Evolutionary conservation across 2,113 vertebrate species (phyloP).

Genomic region (Sinocyclocheilus rhinocerous): DNA sequence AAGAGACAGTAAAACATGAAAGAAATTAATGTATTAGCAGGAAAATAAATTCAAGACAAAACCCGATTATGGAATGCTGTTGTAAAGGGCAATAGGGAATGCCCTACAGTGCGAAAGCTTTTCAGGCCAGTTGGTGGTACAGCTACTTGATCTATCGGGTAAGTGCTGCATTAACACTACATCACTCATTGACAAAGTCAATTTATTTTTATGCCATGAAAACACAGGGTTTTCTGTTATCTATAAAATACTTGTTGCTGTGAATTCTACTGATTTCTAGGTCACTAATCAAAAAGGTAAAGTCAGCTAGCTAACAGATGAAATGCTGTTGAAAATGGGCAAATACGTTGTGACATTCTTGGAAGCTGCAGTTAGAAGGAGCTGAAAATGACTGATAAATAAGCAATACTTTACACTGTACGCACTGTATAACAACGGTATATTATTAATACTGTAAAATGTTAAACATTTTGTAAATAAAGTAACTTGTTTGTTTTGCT

Average conservation of each 20-base stretch:
- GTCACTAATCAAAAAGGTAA: background rate
- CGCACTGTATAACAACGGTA: too few relatives aligned
- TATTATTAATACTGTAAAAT: too few relatives aligned
- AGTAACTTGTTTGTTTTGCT: too few relatives aligned
- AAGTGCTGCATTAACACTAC: background rate
- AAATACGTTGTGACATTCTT: background rate
- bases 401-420: too few relatives aligned
- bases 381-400: too few relatives aligned
- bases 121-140: background rate
- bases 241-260: background rate
- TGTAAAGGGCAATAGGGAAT: background rate
- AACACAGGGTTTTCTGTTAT: background rate
- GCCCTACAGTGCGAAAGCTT: background rate
- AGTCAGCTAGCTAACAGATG: background rate
- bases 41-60: background rate
- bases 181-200: background rate
- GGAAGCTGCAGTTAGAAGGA: background rate
- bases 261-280: background rate
- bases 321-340: background rate
- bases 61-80: background rate
- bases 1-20: background rate
- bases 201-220: too few relatives aligned
- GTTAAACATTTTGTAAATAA: too few relatives aligned
- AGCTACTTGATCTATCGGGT: background rate
- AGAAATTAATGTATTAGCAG: background rate